Percentiles rank a stretch among this genome's conserved stretches.
These are phyloP conservation scores for Lutraria lutraria DNA, from an alignment of 2,888 invertebrate species.

Conservation along the genomic window DNA sequence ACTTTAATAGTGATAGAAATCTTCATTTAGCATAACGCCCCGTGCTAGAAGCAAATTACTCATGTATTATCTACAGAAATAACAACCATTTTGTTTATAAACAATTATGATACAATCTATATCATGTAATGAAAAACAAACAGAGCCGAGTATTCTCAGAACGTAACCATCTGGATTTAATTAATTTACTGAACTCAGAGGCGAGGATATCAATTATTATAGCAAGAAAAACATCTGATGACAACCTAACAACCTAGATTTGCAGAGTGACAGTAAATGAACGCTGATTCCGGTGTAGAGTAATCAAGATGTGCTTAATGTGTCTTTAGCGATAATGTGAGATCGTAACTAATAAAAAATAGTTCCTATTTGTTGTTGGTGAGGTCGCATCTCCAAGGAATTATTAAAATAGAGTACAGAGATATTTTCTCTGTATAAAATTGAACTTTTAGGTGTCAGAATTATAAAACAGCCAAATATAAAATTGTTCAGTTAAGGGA, in stretches of 20 bases:
- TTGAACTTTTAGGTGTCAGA: too few relatives aligned
- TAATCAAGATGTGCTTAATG: too few relatives aligned
- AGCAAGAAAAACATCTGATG: not conserved
- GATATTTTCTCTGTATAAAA: too few relatives aligned
- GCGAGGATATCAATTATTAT: not conserved
- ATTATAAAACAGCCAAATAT: too few relatives aligned
- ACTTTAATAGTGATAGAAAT: not conserved
- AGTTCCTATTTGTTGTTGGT: too few relatives aligned
- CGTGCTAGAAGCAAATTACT: not conserved
- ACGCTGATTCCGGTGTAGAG: not conserved
- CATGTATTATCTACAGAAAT: not conserved
- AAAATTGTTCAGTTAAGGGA: too few relatives aligned
- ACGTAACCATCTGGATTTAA: not conserved
- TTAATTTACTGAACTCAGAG: not conserved
- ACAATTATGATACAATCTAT: not conserved
- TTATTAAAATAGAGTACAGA: too few relatives aligned
- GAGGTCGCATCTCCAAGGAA: too few relatives aligned
- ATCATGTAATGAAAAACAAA: not conserved
- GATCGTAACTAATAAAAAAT: too few relatives aligned
- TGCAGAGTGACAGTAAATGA: not conserved
- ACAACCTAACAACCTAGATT: not conserved
- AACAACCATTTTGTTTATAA: conserved; percentile 5
- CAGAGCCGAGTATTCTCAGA: not conserved
- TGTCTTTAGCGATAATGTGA: too few relatives aligned
- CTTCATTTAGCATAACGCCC: not conserved